These are phyloP conservation scores for Drosophila jambulina DNA, from an alignment of 1,140 invertebrate species.

Conservation along the genomic window DNA sequence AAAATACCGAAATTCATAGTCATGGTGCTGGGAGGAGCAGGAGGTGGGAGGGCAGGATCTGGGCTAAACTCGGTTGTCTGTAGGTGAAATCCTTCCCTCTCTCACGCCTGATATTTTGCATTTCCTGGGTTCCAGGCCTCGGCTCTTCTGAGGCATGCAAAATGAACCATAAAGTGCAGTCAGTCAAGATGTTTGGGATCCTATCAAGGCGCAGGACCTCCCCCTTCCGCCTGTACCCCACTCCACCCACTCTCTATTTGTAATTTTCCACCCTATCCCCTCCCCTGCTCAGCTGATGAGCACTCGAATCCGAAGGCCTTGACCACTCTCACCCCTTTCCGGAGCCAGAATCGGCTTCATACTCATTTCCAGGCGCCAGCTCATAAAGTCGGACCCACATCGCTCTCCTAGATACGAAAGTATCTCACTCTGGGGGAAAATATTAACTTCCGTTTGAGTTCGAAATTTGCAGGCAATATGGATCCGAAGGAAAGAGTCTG, in stretches of 20 bases:
- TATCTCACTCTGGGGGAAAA: background rate
- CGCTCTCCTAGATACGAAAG: constrained; percentile 2
- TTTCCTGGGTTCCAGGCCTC: constrained; percentile 3
- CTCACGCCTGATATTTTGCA: background rate
- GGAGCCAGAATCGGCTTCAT: no score
- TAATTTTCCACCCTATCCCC: no score
- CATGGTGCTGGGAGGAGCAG: constrained; percentile 15
- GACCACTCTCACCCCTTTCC: no score
- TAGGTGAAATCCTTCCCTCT: constrained; percentile 20
- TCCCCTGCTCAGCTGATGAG: no score
- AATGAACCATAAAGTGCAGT: constrained; percentile 59
- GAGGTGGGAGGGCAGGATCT: background rate
- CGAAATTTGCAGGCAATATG: background rate
- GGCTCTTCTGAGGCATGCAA: constrained; percentile 56
- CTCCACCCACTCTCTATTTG: no score
- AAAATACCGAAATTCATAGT: constrained; percentile 68
- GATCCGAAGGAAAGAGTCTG: no score
- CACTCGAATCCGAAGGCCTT: no score
- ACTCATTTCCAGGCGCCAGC: no score
- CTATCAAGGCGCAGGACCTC: constrained; percentile 21
- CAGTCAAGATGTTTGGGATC: constrained; percentile 46
- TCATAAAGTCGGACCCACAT: no score
- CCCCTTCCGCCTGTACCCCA: no score
- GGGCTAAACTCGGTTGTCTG: constrained; percentile 10
- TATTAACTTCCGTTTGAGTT: constrained; percentile 6